A percentile compares a stretch with the other conserved stretches of the same genome.
Evolutionary conservation across 2,113 vertebrate species (phyloP).

Genomic region (Campylorhamphus procurvoides): DNA sequence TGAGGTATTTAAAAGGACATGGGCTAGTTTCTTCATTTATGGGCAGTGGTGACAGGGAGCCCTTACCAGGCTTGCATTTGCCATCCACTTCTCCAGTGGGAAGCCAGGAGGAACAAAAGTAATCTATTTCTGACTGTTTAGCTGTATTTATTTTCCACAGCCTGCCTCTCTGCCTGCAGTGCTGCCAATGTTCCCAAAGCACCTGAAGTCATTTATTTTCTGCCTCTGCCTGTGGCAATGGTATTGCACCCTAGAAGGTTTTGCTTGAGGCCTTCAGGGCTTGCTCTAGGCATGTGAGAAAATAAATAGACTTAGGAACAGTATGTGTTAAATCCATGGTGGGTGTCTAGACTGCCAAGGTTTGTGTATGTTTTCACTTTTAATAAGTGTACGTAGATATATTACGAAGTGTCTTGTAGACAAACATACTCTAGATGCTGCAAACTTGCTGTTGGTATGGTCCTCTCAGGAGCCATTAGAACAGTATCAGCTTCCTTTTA

Average conservation of each 20-base stretch:
- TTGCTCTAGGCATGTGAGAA: slow-evolving; percentile 23
- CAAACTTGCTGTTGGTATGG: neutral
- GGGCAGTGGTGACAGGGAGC: neutral
- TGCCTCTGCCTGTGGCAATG: slow-evolving; percentile 27
- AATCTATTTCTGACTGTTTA: slow-evolving; percentile 34
- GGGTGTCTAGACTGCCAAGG: slow-evolving; percentile 1
- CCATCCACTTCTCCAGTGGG: neutral
- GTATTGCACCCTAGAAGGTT: slow-evolving; percentile 20
- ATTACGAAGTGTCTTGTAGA: slow-evolving; percentile 8
- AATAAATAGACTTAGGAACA: slow-evolving; percentile 13
- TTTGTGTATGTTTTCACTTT: slow-evolving; percentile 11
- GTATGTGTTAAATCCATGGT: neutral
- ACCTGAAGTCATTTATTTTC: slow-evolving; percentile 54
- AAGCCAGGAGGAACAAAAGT: slow-evolving; percentile 17
- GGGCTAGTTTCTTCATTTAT: neutral
- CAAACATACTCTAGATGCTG: neutral
- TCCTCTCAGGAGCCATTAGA: slow-evolving; percentile 43
- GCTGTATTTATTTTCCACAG: slow-evolving; percentile 61
- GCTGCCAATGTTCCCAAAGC: slow-evolving; percentile 26
- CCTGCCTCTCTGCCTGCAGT: slow-evolving; percentile 31
- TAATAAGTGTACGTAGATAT: slow-evolving; percentile 9
- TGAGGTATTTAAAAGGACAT: neutral
- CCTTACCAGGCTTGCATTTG: neutral
- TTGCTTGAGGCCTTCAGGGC: slow-evolving; percentile 27
- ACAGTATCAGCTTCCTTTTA: neutral